These are phyloP conservation scores for Drosophila demipolita DNA, from an alignment of 2,888 invertebrate species.

Conservation along the genomic window DNA sequence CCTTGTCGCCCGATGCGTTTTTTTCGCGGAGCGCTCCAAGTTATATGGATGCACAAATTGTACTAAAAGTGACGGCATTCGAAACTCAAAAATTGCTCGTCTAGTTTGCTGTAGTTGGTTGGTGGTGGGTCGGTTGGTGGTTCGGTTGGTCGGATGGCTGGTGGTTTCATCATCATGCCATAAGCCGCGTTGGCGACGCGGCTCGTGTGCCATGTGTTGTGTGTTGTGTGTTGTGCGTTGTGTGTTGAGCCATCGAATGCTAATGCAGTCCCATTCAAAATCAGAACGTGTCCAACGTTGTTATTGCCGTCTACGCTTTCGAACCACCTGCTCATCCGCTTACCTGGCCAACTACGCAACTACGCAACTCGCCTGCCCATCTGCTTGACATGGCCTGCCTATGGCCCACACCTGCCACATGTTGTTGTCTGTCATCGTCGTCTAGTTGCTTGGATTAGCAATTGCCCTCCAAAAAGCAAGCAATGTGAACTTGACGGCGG, in stretches of 20 bases:
- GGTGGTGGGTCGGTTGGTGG: constrained; percentile 1
- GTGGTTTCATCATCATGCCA: constrained; percentile 64
- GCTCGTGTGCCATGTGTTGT: constrained; percentile 7
- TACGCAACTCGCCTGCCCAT: not conserved
- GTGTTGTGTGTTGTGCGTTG: not conserved
- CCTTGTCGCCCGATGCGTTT: constrained; percentile 22
- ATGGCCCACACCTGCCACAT: not conserved
- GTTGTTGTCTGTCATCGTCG: constrained; percentile 6
- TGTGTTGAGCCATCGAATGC: constrained; percentile 30
- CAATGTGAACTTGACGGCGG: constrained; percentile 48
- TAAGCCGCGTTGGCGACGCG: constrained; percentile 56
- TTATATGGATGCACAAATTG: constrained; percentile 75
- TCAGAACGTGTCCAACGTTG: constrained; percentile 71
- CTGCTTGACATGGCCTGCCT: not conserved
- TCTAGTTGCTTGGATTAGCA: constrained; percentile 37
- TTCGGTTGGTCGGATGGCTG: constrained; percentile 10
- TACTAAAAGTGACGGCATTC: constrained; percentile 75
- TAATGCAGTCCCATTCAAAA: constrained; percentile 77
- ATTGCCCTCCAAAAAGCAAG: constrained; percentile 24
- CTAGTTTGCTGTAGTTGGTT: constrained; percentile 13
- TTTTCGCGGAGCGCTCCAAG: constrained; percentile 51
- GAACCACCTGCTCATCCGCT: constrained; percentile 20
- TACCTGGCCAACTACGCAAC: not conserved
- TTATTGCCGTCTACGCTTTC: constrained; percentile 14
- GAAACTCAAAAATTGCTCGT: constrained; percentile 41